A percentile compares a stretch with the other conserved stretches of the same genome.
Evolutionary conservation across 2,888 invertebrate genomes (phyloP).

Genomic region (Trimorus sp.): DNA sequence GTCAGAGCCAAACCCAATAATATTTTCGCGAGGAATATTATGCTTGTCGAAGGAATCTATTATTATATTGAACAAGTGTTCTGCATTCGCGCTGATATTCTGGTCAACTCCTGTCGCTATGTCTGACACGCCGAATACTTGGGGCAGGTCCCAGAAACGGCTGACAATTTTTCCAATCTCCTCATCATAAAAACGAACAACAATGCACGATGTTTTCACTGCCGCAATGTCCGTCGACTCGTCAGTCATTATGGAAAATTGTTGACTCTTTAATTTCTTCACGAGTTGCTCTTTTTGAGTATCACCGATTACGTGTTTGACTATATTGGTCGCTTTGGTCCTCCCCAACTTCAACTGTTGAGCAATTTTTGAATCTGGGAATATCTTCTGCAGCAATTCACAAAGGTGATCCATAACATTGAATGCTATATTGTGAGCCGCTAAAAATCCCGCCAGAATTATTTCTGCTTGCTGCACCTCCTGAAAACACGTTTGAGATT

Average conservation of each 20-base stretch:
- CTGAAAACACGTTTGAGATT: conserved; percentile 19
- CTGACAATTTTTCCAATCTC: conserved; percentile 28
- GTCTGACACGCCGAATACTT: conserved; percentile 14
- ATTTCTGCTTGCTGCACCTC: conserved; percentile 33
- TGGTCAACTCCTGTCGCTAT: neutral
- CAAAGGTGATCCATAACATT: conserved; percentile 33
- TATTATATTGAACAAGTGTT: conserved; percentile 31
- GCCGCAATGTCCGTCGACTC: conserved; percentile 56
- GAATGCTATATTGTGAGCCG: conserved; percentile 35
- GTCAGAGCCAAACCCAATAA: conserved; percentile 50
- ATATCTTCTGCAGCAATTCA: conserved; percentile 17
- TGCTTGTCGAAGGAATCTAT: conserved; percentile 27
- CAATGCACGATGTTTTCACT: conserved; percentile 46
- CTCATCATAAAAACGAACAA: conserved; percentile 52
- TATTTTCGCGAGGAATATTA: conserved; percentile 46
- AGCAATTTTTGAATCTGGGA: conserved; percentile 32
- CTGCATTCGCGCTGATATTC: conserved; percentile 27
- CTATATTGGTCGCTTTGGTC: conserved; percentile 35
- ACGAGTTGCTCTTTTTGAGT: conserved; percentile 45
- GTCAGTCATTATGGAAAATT: conserved; percentile 54
- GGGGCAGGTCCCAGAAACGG: conserved; percentile 51
- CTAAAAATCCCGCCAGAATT: conserved; percentile 32
- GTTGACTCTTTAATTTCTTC: conserved; percentile 28
- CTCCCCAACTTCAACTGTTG: conserved; percentile 16
- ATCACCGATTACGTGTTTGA: conserved; percentile 39